phyloP scores from a whole-genome alignment of 2,113 vertebrate genomes.

The Ptilorrhoa leucosticta region DNA sequence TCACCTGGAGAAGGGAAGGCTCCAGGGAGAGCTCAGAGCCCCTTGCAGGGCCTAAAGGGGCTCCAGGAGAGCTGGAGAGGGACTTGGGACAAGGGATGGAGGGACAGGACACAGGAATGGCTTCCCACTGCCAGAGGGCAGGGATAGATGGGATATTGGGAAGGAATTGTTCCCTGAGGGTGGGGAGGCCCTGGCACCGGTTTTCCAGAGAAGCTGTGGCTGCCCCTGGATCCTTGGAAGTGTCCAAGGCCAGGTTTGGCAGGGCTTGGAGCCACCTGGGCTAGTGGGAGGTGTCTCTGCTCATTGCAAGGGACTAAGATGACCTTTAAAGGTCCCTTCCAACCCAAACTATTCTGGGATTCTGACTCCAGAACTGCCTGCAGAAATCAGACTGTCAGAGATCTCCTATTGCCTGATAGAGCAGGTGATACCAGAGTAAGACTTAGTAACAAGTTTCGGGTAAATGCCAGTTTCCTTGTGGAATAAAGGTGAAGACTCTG shows the following conservation, averaged over 20 bases:
- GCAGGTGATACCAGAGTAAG: not conserved
- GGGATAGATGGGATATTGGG: no score
- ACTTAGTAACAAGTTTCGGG: no score
- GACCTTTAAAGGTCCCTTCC: not conserved
- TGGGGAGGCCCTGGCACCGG: accelerated
- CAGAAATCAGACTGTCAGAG: not conserved
- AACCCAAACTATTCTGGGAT: not conserved
- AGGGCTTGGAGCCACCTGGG: not conserved
- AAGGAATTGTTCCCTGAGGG: no score
- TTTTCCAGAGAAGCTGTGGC: not conserved
- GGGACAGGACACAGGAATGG: no score
- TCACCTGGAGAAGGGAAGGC: not conserved
- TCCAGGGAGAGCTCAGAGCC: not conserved
- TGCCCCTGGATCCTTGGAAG: not conserved
- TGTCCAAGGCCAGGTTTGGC: not conserved
- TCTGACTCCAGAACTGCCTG: not conserved
- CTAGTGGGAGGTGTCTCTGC: not conserved
- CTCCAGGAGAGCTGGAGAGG: not conserved
- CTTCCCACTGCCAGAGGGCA: no score
- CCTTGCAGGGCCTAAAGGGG: accelerated
- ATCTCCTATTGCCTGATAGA: not conserved
- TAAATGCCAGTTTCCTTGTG: not conserved
- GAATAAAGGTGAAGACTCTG: not conserved
- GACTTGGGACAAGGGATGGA: not conserved
- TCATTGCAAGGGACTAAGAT: not conserved